Conservation (phyloP, 2,888 invertebrate species). For the Dorcus parallelipipedus region DNA sequence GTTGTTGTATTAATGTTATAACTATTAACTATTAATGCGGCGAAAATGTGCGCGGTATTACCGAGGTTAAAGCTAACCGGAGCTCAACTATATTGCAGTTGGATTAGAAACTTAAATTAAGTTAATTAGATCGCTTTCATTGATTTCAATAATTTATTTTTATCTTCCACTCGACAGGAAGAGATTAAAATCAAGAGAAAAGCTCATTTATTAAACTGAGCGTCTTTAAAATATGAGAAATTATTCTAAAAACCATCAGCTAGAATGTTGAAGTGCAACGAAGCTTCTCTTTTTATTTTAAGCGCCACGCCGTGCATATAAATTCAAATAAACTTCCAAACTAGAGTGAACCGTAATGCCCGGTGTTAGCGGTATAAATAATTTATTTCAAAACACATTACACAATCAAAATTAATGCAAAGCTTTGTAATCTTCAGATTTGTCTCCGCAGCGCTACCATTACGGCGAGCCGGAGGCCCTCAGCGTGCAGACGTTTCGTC, state of each 20-base stretch:
- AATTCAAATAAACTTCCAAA: conserved; percentile 2
- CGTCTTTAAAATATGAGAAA: too few species aligned
- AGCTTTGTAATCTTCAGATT: conserved; percentile 34
- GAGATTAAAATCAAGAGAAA: too few species aligned
- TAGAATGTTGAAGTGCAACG: too few species aligned
- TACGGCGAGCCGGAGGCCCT: conserved; percentile 7
- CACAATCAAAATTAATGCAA: conserved; percentile 33
- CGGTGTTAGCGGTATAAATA: conserved; percentile 26
- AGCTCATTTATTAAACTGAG: too few species aligned
- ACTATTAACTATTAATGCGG: conserved; percentile 21
- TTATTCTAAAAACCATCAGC: too few species aligned
- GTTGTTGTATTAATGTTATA: conserved; percentile 27
- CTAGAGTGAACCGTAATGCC: not conserved
- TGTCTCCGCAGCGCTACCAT: conserved; percentile 30
- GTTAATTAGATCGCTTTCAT: too few species aligned
- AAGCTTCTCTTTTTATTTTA: too few species aligned
- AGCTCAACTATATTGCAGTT: too few species aligned
- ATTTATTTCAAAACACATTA: conserved; percentile 31
- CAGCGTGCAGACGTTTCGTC: not conserved
- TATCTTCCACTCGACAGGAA: too few species aligned
- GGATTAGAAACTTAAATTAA: too few species aligned
- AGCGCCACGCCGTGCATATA: not conserved
- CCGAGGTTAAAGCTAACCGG: too few species aligned
- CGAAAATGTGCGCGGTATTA: conserved; percentile 6
- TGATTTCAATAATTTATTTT: too few species aligned